These are phyloP conservation scores for Platypus cylindrus DNA, from an alignment of 2,888 invertebrate species.

Conservation along the genomic window DNA sequence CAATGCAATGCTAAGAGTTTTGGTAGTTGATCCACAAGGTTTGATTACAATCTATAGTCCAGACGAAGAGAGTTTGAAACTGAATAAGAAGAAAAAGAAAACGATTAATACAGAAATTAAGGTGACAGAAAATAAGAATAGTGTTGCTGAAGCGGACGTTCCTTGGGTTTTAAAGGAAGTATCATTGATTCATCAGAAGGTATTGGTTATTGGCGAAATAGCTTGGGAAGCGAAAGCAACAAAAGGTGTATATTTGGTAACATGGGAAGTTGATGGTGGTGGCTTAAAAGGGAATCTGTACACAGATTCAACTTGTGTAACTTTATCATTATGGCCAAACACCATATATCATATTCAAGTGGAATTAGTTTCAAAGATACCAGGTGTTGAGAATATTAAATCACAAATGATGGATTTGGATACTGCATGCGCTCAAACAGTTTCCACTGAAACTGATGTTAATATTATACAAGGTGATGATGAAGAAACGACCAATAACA, in stretches of 20 bases:
- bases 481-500: slow-evolving; percentile 32
- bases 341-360: slow-evolving; percentile 73
- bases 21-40: slow-evolving; percentile 58
- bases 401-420: slow-evolving; percentile 54
- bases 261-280: slow-evolving; percentile 74
- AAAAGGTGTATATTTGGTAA: slow-evolving; percentile 61
- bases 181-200: slow-evolving; percentile 60
- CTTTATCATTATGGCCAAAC: slow-evolving; percentile 68
- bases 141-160: slow-evolving; percentile 38
- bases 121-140: slow-evolving; percentile 39
- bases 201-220: slow-evolving; percentile 57
- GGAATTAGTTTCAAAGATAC: slow-evolving; percentile 47
- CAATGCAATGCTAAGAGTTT: slow-evolving; percentile 50
- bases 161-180: slow-evolving; percentile 54
- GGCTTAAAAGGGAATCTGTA: slow-evolving; percentile 70
- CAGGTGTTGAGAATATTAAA: slow-evolving; percentile 48
- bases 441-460: slow-evolving; percentile 50
- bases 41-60: slow-evolving; percentile 59
- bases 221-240: slow-evolving; percentile 57
- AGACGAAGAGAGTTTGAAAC: slow-evolving; percentile 42
- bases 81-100: slow-evolving; percentile 33
- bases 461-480: slow-evolving; percentile 38
- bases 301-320: slow-evolving; percentile 68
- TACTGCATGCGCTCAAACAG: slow-evolving; percentile 49
- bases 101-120: slow-evolving; percentile 39